Evolutionary conservation across 2,797 vertebrate species (phyloP), one percentile per base, ranked within the genome.

Genomic region (Karalla daura): DNA sequence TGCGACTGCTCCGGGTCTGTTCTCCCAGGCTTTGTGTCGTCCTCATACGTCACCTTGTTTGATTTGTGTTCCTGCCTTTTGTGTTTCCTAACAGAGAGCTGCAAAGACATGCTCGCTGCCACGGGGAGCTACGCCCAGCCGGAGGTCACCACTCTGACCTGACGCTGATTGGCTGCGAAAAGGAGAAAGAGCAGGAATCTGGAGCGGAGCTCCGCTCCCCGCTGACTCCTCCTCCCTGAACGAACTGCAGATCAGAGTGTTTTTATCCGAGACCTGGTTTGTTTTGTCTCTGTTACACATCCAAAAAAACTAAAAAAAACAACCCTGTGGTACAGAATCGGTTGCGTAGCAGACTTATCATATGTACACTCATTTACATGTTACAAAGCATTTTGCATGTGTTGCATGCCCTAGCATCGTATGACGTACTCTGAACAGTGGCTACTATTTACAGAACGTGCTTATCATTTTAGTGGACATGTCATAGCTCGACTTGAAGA

Each of bases 111-210:
- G 79, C 89, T 93, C 2, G 61, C 84, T 17, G 73, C 88, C 46
- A 67, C 91, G 44, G 82, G 90, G 52, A 92, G 81, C 87, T 92
- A 92, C n/a, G 54, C 82, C 35, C 88, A 93, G 78, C 84, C 92
- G 5, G 93, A 93, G 86, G 91, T 93, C 64, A 91, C 89, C 61
- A 87, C 92, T 17, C 80, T 92, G 75, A 94, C 92, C 77, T 93
- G 89, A 94, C 63, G 63, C 52, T 70, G 64, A 80, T 40, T 28
- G 56, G 45, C 59, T 33, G 12, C 3, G 41, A 74, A 49, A 77
- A 76, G 69, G 45, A 52, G 36, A 64, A 55, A 63, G 36, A 70
- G 36, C 44, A 37, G 45, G 40, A 64, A 63, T 69, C 56, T 14
- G 7, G 33, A 5, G 18, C 28, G 45, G 52, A 61, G 36, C 40